Conservation (phyloP, 2,797 vertebrate genomes). For the Etheostoma nigrum region DNA sequence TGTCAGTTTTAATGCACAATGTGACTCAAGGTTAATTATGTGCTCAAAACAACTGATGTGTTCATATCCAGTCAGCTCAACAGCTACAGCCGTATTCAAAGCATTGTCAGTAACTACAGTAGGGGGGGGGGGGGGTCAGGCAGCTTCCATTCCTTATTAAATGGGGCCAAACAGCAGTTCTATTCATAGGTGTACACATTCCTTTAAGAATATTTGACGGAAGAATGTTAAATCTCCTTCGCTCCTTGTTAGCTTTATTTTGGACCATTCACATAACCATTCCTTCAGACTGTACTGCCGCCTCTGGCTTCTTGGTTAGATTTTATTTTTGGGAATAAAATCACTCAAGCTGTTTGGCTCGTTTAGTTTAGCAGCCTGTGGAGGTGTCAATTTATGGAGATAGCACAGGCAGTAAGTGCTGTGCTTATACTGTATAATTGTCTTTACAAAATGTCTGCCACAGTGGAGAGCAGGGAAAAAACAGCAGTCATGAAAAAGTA, state of each 20-base stretch:
- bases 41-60: too few species aligned
- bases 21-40: too few species aligned
- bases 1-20: too few species aligned
- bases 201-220: neutral
- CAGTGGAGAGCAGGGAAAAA: neutral
- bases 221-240: neutral
- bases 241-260: conserved; percentile 11
- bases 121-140: too few species aligned
- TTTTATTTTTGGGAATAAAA: conserved; percentile 16
- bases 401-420: conserved; percentile 12
- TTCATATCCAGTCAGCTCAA: too few species aligned
- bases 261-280: neutral
- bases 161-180: too few species aligned
- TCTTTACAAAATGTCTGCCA: conserved; percentile 38
- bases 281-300: conserved; percentile 19
- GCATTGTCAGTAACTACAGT: too few species aligned
- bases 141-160: too few species aligned
- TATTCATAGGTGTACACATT: too few species aligned
- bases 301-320: neutral
- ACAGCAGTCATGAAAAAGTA: conserved; percentile 3
- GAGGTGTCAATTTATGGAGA: conserved; percentile 41
- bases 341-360: conserved; percentile 25
- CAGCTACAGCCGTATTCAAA: too few species aligned
- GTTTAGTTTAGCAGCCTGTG: conserved; percentile 21
- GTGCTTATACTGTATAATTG: conserved; percentile 25